These are phyloP conservation scores for Merodon equestris DNA, from an alignment of 2,888 invertebrate species.

Conservation along the genomic window DNA sequence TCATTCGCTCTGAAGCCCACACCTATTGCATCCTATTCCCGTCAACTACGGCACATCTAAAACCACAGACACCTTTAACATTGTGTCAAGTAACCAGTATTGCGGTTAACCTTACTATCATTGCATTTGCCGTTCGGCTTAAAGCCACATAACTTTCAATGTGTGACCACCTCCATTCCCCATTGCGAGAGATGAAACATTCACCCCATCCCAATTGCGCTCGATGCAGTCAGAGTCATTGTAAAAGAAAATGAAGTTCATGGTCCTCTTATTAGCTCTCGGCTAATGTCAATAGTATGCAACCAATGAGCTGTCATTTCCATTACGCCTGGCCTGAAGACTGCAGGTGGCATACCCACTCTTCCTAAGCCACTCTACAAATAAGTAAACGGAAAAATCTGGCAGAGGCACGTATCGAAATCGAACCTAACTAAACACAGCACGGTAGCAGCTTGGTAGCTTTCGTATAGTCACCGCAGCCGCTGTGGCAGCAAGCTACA, in stretches of 20 bases:
- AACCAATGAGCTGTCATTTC: conserved; percentile 6
- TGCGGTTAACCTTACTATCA: neutral
- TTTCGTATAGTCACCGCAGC: neutral
- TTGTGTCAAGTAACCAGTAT: neutral
- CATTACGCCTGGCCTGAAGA: neutral
- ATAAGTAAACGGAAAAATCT: too few species aligned
- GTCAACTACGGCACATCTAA: too few species aligned
- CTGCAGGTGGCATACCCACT: neutral
- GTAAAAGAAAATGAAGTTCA: conserved; percentile 42
- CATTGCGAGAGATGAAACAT: neutral
- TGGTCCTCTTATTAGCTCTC: conserved; percentile 29
- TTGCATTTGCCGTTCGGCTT: too few species aligned
- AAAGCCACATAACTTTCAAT: neutral
- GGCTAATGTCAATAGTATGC: conserved; percentile 31
- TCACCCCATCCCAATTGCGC: conserved; percentile 10
- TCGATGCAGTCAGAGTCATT: neutral
- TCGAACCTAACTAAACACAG: conserved; percentile 7
- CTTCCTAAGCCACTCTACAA: neutral
- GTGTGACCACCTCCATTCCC: neutral
- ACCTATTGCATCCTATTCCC: too few species aligned
- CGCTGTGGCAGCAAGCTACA: neutral
- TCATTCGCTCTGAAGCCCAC: too few species aligned
- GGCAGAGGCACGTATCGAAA: neutral
- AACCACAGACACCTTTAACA: neutral
- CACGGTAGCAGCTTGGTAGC: neutral